Base-by-base conservation (phyloP, 2,888 invertebrate genomes). In the Neuroscelio doddi region DNA sequence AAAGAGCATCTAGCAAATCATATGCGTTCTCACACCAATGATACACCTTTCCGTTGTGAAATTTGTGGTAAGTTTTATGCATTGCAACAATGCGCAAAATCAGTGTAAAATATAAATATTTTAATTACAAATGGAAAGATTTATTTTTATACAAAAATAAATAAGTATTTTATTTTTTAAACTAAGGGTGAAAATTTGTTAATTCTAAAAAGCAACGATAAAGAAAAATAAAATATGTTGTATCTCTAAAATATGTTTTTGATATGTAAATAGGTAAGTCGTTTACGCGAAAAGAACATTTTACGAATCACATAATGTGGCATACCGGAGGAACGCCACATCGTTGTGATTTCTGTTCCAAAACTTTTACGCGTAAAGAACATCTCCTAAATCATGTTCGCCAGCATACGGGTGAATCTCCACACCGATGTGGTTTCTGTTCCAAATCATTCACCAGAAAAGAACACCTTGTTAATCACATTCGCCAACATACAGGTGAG, bases 241-340 rank as follows among this genome's bases (percentile, higher is more conserved):
- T 14, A 10, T 34, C 2, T 21, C 21, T 21, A 21, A 21, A 21
- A 3, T 21, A 21, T 21, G 30, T 30, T 30, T n/a, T n/a, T n/a
- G n/a, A n/a, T n/a, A 21, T 17, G 17, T 32, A 12, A 63, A 1
- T 73, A 84, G 84, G 84, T 73, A 94, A 94, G 86, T 92, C 93
- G 72, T 94, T 94, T 85, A 93, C 93, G 64, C 89, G 94, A 82
- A 94, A 94, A 87, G 94, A 94, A 87, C 94, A 94, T 86, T 93
- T 93, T 87, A 93, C 92, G 89, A 93, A 93, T 87, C 93, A 94
- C 87, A 93, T 94, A 85, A 88, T 94, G 89, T 93, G 93, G 93
- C 93, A 94, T 85, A 93, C 93, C 79, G 91, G 92, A 39, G 93
- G 92, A 81, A 92, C 92, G 0, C 92, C 92, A 14, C 92, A 92